Evolutionary conservation across 2,113 vertebrate genomes (phyloP), one percentile per base, ranked within the genome.

Genomic region (Jacana jacana): DNA sequence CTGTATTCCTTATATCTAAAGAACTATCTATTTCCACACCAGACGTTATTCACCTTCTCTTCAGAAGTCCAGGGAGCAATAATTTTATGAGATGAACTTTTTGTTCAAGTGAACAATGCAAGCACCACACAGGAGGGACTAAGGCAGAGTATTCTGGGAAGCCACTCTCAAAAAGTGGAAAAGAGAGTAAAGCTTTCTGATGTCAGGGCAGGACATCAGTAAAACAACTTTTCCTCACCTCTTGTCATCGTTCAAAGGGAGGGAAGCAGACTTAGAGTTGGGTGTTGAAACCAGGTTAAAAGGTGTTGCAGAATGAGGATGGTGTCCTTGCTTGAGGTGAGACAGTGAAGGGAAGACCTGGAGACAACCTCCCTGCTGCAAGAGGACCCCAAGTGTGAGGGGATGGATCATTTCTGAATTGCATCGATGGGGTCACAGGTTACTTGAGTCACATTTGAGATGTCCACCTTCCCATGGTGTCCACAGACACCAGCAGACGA

Each of bases 281-380:
- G 10, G 39, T 63, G 51, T 22, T 86, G 55, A 93, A 85, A 91
- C 25, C 30, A 77, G 15, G 52, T 80, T 79, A 76, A 89, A 88
- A 89, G 22, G 31, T 51, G 44, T 51, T 79, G 49, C 19, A 80
- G 31, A 48, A 71, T 12, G 8, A 82, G 13, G 46, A 55, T 4
- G 2, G 11, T 15, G 37, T 37, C 66, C 25, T 6, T 8, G 31
- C 11, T 64, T 12, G 3, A 39, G 12, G 37, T 35, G 31, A 72
- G 71, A 63, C 42, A 57, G 19, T 10, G 23, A 73, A 84, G 31
- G 1, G 0, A 40, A 48, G 52, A n/a, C 54, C 23, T 54, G 33
- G 39, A 78, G 73, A 37, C 44, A 75, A 78, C 25, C 31, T 61
- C 30, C 35, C 30, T 22, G 35, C 16, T 1, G 0, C 39, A 63